These are phyloP conservation scores for Drosophila guanche DNA, from an alignment of 1,140 invertebrate species.

Conservation along the genomic window DNA sequence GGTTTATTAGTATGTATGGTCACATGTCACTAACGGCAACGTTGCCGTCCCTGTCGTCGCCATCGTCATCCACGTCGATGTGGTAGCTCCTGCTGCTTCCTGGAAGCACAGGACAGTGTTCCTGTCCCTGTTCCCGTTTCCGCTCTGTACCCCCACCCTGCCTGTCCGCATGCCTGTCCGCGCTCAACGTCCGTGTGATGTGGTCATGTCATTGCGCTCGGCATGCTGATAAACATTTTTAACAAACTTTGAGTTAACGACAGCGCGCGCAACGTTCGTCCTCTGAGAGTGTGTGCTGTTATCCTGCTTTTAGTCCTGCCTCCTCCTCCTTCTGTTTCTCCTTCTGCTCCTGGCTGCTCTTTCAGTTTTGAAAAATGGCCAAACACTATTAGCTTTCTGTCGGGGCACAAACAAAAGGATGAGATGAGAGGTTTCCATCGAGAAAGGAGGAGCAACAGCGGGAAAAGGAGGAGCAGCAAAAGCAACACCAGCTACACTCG, in stretches of 20 bases:
- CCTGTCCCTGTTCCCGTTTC: conserved; percentile 1
- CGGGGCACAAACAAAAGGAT: not conserved
- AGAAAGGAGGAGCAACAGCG: no score
- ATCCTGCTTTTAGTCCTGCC: conserved; percentile 9
- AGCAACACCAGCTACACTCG: conserved; percentile 26
- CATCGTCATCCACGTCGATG: conserved; percentile 1
- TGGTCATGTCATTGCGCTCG: conserved; percentile 76
- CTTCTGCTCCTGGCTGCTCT: no score
- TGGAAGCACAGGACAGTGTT: conserved; percentile 35
- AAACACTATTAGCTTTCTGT: conserved; percentile 78
- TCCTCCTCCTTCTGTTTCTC: no score
- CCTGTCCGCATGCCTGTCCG: conserved; percentile 25
- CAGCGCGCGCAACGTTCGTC: conserved; percentile 10
- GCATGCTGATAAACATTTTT: conserved; percentile 76
- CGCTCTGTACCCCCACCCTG: conserved; percentile 8
- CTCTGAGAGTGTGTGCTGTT: conserved; percentile 25
- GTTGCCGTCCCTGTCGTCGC: conserved; percentile 19
- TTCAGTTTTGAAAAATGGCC: conserved; percentile 71
- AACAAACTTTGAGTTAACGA: conserved; percentile 81
- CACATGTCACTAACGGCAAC: conserved; percentile 57
- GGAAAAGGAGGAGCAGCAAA: conserved; percentile 14
- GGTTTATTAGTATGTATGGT: conserved; percentile 76
- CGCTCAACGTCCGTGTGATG: conserved; percentile 60
- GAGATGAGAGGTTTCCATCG: no score
- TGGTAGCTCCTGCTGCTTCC: conserved; percentile 15